These are phyloP conservation scores for Phymorhynchus buccinoides DNA, from an alignment of 1,140 invertebrate species.

Conservation along the genomic window DNA sequence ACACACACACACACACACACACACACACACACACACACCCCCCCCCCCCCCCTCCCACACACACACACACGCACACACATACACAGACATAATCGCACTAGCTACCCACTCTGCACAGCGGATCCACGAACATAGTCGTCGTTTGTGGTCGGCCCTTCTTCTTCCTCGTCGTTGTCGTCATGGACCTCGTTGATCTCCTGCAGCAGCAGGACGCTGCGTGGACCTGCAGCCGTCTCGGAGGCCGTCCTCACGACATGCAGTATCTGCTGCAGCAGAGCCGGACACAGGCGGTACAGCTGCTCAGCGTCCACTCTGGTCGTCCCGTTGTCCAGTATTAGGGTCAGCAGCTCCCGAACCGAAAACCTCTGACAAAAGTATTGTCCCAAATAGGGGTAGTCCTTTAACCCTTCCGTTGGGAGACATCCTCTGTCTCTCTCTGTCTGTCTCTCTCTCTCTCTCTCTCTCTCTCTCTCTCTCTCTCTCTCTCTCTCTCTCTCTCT, in stretches of 20 bases:
- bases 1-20: neutral
- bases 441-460: too few relatives aligned
- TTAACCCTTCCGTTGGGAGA: too few relatives aligned
- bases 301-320: neutral
- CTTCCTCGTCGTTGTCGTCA: neutral
- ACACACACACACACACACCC: neutral
- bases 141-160: too few relatives aligned
- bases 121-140: neutral
- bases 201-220: neutral
- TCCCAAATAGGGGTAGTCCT: too few relatives aligned
- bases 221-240: neutral
- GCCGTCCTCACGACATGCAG: neutral
- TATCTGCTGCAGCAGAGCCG: slow-evolving; percentile 30
- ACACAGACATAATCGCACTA: neutral
- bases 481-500: too few relatives aligned
- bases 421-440: too few relatives aligned
- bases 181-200: neutral
- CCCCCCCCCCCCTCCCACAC: neutral
- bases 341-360: slow-evolving; percentile 18
- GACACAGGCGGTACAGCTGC: slow-evolving; percentile 38
- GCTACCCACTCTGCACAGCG: slow-evolving; percentile 22
- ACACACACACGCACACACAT: neutral
- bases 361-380: slow-evolving; percentile 8
- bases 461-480: too few relatives aligned
- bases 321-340: neutral